phyloP scores from a whole-genome alignment of 2,888 invertebrate species.

The Drosophila antonietae region DNA sequence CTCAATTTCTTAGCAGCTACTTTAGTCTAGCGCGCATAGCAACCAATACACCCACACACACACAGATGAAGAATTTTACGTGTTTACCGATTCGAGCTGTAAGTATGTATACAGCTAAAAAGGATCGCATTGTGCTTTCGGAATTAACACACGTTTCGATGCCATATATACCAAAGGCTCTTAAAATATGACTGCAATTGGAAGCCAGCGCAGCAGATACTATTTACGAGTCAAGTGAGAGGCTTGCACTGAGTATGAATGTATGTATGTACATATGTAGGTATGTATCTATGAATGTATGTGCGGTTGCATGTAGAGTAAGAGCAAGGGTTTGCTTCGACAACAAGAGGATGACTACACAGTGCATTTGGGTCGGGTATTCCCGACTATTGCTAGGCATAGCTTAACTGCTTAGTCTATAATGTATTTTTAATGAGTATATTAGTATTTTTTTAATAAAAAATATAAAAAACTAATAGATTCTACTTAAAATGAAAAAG shows the following conservation, averaged over 20 bases:
- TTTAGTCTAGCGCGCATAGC: not conserved
- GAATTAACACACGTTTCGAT: slow-evolving; percentile 4
- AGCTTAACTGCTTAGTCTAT: not conserved
- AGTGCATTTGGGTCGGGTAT: not conserved
- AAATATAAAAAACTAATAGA: not conserved
- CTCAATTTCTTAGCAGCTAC: not conserved
- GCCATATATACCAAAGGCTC: not conserved
- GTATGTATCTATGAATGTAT: not conserved
- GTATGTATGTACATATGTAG: not conserved
- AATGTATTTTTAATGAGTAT: not conserved
- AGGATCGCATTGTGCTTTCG: not conserved
- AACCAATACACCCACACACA: not conserved
- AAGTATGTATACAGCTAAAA: not conserved
- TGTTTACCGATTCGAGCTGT: not conserved
- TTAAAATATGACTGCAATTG: slow-evolving; percentile 1
- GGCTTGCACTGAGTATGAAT: not conserved
- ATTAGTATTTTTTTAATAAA: not conserved
- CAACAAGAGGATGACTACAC: not conserved
- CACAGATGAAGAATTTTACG: not conserved
- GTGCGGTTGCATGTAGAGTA: not conserved
- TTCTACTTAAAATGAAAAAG: not conserved
- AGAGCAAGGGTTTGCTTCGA: not conserved
- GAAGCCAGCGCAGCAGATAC: not conserved
- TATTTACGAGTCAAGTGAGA: slow-evolving; percentile 5
- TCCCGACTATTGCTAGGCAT: not conserved